Evolutionary conservation across 2,797 vertebrate genomes (phyloP), one percentile per base, ranked within the genome.

Genomic region (Hydrolagus colliei): DNA sequence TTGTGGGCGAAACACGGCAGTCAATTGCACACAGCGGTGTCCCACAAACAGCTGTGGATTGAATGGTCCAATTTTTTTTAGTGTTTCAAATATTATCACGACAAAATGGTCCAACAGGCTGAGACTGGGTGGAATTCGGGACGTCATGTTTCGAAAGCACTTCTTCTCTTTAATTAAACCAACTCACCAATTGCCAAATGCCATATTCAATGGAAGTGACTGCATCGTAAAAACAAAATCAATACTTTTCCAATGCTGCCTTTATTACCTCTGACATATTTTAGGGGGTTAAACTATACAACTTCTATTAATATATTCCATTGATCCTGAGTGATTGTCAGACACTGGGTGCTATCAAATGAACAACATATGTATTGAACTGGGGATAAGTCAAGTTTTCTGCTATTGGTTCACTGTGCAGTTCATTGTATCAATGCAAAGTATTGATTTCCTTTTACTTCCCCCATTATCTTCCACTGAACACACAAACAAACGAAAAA

Each of bases 231-330:
- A 76, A 76, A 20, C 20, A 59, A 77, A 77, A 77, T 77, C 75
- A 61, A 77, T 77, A 77, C 5, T n/a, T 61, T 10, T 52, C n/a
- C 41, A 77, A 59, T 77, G 75, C 52, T 20, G 16, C 9, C 61
- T 77, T 77, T 77, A 77, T 77, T 61, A 59, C 52, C 52, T 77
- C 52, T 77, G 75, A 61, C 75, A 77, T 77, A 20, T 77, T 77
- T 77, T 77, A 61, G 52, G 73, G 41, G 75, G 75, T 77, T 77
- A 77, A 77, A 61, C 52, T 77, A 77, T 77, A 77, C 75, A 77
- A 77, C 52, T 77, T 77, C 52, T 77, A 61, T 77, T 61, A 76
- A 76, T 76, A 59, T 59, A 76, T 76, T 59, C 41, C 12, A 76
- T 76, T 76, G 74, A 76, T 76, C 59, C 59, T 76, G 16, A 76